A percentile compares a stretch with the other conserved stretches of the same genome.
phyloP scores from a whole-genome alignment of 2,888 invertebrate species.

The Thecocarcelia acutangulata region DNA sequence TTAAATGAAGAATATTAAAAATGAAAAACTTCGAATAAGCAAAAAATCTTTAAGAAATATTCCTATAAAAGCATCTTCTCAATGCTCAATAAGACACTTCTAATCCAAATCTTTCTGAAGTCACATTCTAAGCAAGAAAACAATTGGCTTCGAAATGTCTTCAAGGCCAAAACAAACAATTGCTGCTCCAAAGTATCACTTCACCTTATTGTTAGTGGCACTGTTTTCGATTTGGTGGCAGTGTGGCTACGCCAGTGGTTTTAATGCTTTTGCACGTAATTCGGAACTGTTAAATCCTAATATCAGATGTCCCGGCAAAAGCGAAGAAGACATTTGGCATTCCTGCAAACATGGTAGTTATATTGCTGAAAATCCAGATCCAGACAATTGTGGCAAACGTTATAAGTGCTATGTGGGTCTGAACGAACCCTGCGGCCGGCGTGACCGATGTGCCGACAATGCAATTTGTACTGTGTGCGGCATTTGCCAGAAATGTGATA shows the following conservation, averaged over 20 bases:
- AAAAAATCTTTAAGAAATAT: background rate
- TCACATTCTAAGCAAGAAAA: conserved; percentile 3
- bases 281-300: conserved; percentile 5
- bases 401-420: conserved; percentile 56
- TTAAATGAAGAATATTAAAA: background rate
- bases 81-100: conserved; percentile 5
- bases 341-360: conserved; percentile 44
- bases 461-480: conserved; percentile 49
- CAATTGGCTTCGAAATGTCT: background rate
- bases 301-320: conserved; percentile 14
- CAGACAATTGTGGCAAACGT: conserved; percentile 36
- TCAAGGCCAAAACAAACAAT: background rate
- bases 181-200: background rate
- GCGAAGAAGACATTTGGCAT: background rate
- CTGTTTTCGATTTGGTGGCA: conserved; percentile 1
- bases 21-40: background rate
- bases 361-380: conserved; percentile 48
- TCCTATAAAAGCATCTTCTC: conserved; percentile 8
- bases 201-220: background rate
- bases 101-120: conserved; percentile 10
- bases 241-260: background rate
- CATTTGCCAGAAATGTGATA: conserved; percentile 61
- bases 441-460: conserved; percentile 54
- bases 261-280: background rate
- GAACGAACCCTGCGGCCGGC: conserved; percentile 23